Conservation (phyloP, 2,797 vertebrate genomes). For the Harpagifer antarcticus region DNA sequence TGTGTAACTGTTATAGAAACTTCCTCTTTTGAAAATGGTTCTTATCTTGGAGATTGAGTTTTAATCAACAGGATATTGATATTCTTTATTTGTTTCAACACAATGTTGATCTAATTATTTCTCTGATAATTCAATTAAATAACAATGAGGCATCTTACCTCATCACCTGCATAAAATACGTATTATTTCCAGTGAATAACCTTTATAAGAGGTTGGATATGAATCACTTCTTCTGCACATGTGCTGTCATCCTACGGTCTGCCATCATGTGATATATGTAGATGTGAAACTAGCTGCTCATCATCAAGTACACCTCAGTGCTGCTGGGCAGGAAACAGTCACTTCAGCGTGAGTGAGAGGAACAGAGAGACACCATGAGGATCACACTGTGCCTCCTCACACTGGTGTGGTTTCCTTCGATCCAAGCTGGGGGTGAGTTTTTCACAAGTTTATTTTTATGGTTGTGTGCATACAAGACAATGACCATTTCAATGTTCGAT, state of each 20-base stretch:
- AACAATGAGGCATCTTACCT: not conserved
- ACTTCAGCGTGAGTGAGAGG: not conserved
- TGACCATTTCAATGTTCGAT: not conserved
- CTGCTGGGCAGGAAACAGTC: too few species aligned
- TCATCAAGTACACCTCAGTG: not conserved
- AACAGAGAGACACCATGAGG: conserved; percentile 38
- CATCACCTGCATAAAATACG: not conserved
- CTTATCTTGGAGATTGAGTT: not conserved
- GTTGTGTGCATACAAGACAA: not conserved
- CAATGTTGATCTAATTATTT: not conserved
- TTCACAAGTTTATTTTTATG: not conserved
- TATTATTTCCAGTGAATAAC: not conserved
- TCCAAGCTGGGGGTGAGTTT: conserved; percentile 27
- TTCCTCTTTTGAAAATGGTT: conserved; percentile 5
- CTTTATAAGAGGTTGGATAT: rapidly evolving
- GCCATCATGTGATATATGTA: not conserved
- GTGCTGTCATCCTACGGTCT: rapidly evolving
- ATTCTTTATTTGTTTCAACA: not conserved
- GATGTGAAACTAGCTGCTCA: conserved; percentile 46
- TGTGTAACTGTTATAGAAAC: not conserved
- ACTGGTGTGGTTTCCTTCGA: conserved; percentile 10
- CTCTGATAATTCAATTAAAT: not conserved
- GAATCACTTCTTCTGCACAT: conserved; percentile 17
- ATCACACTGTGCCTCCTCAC: conserved; percentile 14
- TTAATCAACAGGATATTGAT: not conserved